These are phyloP conservation scores for Cataglyphis hispanica DNA, from an alignment of 1,140 invertebrate species.

Conservation along the genomic window DNA sequence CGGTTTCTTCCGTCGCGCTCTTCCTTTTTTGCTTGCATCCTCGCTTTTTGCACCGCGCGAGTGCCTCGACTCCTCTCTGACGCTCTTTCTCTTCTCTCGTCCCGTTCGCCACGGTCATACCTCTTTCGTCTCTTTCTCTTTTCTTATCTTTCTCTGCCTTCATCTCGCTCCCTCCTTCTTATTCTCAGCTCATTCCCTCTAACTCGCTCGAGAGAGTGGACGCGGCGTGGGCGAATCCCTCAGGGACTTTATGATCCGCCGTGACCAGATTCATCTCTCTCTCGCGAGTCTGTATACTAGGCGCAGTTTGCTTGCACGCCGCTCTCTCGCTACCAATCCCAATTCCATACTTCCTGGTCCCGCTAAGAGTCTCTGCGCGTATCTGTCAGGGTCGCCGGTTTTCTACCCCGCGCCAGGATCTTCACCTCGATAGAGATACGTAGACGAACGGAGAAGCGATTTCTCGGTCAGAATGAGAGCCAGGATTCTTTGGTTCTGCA, in stretches of 20 bases:
- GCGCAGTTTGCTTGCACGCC: constrained; percentile 61
- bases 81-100: constrained; percentile 75
- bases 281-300: constrained; percentile 18
- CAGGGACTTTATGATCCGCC: constrained; percentile 82
- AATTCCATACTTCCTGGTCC: constrained; percentile 75
- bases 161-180: constrained; percentile 33
- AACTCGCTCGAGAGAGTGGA: constrained; percentile 66
- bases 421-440: not conserved
- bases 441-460: not conserved
- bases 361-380: not conserved
- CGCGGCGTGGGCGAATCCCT: constrained; percentile 81
- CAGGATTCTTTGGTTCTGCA: not conserved
- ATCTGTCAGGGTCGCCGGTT: not conserved
- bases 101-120: constrained; percentile 55
- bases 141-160: constrained; percentile 38
- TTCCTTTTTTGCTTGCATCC: constrained; percentile 84
- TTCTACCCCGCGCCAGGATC: not conserved
- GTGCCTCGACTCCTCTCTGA: constrained; percentile 70
- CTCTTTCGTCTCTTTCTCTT: constrained; percentile 27
- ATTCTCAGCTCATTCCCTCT: constrained; percentile 60
- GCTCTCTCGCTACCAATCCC: constrained; percentile 71
- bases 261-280: constrained; percentile 83
- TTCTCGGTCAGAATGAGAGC: not conserved
- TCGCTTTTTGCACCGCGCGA: constrained; percentile 81
- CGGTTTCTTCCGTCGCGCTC: constrained; percentile 85